A percentile compares a stretch with the other conserved stretches of the same genome.
Conservation (phyloP, 2,888 invertebrate genomes). For the Pyrgus malvae region DNA sequence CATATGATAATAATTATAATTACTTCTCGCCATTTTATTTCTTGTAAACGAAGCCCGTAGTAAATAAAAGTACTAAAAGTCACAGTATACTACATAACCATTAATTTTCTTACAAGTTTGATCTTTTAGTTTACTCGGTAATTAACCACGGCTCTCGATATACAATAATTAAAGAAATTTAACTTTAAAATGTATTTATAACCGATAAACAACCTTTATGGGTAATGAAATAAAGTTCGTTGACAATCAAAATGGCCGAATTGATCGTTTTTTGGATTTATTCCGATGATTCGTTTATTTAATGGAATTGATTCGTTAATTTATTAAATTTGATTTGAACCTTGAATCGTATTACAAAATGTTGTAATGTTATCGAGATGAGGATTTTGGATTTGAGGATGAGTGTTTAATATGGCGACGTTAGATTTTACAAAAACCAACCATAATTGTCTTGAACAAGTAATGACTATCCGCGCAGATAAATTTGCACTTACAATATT, state of each 20-base stretch:
- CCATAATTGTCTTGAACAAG: no score
- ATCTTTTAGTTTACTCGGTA: neutral
- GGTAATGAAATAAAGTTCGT: conserved; percentile 11
- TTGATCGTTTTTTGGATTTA: conserved; percentile 15
- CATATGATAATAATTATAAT: no score
- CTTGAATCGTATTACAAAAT: neutral
- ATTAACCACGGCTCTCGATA: conserved; percentile 16
- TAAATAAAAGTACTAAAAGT: conserved; percentile 14
- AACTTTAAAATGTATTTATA: conserved; percentile 14
- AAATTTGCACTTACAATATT: no score
- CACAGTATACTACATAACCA: conserved; percentile 9
- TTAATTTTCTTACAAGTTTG: conserved; percentile 14
- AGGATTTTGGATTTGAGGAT: neutral
- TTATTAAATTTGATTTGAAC: conserved; percentile 8
- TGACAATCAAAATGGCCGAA: conserved; percentile 12
- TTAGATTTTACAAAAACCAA: no score
- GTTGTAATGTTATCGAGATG: neutral
- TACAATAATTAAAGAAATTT: conserved; percentile 14
- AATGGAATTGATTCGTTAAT: conserved; percentile 15
- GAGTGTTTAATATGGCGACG: no score
- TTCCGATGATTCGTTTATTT: conserved; percentile 18
- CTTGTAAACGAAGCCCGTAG: neutral
- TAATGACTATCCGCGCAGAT: no score
- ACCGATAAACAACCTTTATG: conserved; percentile 16
- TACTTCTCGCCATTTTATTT: no score